These are phyloP conservation scores for Tethya wilhelma DNA, from an alignment of 37 sponge, comb jelly and placozoan species.

Conservation along the genomic window DNA sequence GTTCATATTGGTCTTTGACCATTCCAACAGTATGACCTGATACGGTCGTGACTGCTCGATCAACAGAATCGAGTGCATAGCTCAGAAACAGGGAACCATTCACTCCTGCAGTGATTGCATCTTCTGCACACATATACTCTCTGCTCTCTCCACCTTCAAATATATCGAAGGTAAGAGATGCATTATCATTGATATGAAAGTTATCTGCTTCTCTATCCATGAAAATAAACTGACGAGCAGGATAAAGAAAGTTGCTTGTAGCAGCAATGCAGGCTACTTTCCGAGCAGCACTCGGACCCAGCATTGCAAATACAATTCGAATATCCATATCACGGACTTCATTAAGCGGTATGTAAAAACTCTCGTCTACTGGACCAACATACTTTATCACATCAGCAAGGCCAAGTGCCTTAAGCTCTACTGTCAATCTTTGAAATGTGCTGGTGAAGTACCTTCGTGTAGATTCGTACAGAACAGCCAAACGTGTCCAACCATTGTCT, in stretches of 20 bases:
- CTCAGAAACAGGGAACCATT: background rate
- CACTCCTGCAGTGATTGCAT: background rate
- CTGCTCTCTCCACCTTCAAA: no score
- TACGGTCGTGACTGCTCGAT: background rate
- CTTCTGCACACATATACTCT: background rate
- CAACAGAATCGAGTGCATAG: background rate
- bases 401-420: background rate
- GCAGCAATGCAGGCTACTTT: background rate
- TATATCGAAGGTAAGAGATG: background rate
- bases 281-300: background rate
- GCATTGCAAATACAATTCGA: background rate
- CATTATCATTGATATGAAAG: background rate
- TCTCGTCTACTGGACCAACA: background rate
- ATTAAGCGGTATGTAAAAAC: background rate
- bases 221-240: slow-evolving; percentile 1
- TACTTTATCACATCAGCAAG: background rate
- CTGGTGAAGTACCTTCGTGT: background rate
- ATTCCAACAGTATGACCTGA: background rate
- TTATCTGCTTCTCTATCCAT: background rate
- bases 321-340: background rate
- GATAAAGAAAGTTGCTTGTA: background rate
- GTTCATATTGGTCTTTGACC: background rate
- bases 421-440: background rate
- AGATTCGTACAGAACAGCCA: background rate
- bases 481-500: background rate